Base-by-base conservation (phyloP, 1,140 invertebrate genomes). In the Orussus abietinus region DNA sequence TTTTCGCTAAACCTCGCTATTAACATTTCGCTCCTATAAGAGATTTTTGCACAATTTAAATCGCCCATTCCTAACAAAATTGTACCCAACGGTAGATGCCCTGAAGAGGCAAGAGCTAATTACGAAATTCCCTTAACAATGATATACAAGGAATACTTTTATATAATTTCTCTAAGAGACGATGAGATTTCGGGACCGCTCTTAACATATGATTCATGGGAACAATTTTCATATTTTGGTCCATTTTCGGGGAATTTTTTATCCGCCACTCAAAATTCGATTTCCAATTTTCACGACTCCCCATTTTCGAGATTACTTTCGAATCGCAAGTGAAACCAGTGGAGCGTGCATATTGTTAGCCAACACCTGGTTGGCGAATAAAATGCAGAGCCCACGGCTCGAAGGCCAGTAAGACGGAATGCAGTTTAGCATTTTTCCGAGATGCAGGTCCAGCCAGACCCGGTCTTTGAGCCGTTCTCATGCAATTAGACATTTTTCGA, bases 301-400 rank as follows among this genome's bases (percentile, higher is more conserved):
- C n/a, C n/a, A n/a, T n/a, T n/a, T n/a, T n/a, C 3, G 25, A 13
- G 35, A 21, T 34, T 3, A 29, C 25, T 14, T 20, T 18, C 0
- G 13, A 20, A 10, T n/a, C n/a, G 36, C 35, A 29, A 38, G 43
- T 51, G 41, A 57, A 57, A 59, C 45, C 49, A 59, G 21, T 50
- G 38, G 36, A 54, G 45, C 57, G 58, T 57, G 51, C 32, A 53
- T 33, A 60, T 54, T 59, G 57, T 62, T 54, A 49, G 38, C 45
- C 47, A 50, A 37, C 32, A 20, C n/a, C 5, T 28, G 5, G 11
- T 12, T 10, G 1, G 5, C 6, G 9, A 18, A 11, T 42, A 37
- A 33, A 42, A 12, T 32, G 12, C 15, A 10, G 13, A 5, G 9
- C 17, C 10, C 25, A 7, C 15, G 3, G 25, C 38, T 39, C 13